Evolutionary conservation across 2,888 invertebrate species (phyloP).

Genomic region (Eupithecia exiguata): DNA sequence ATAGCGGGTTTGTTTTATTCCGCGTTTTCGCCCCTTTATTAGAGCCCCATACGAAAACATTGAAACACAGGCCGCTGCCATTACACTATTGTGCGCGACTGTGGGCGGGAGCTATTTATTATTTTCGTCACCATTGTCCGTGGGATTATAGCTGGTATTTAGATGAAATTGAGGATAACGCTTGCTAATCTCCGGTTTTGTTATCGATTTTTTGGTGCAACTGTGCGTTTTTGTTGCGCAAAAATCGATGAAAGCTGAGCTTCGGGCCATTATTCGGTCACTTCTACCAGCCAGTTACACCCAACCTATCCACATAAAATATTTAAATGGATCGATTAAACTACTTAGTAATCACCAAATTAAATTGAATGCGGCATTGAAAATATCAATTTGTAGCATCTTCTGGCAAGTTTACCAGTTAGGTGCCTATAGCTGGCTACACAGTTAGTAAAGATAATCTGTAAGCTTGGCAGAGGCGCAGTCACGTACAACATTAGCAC

Average conservation of each 20-base stretch:
- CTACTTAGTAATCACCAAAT: slow-evolving; percentile 22
- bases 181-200: slow-evolving; percentile 73
- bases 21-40: slow-evolving; percentile 69
- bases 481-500: slow-evolving; percentile 71
- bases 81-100: slow-evolving; percentile 54
- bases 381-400: slow-evolving; percentile 42
- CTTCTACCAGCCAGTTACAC: not conserved
- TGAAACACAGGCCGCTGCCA: slow-evolving; percentile 59
- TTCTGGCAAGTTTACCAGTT: slow-evolving; percentile 41
- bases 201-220: slow-evolving; percentile 67
- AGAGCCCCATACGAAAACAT: slow-evolving; percentile 77
- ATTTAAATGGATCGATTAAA: not conserved
- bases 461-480: slow-evolving; percentile 45
- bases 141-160: slow-evolving; percentile 80
- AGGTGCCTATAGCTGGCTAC: slow-evolving; percentile 23
- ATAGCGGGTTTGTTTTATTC: slow-evolving; percentile 72
- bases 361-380: slow-evolving; percentile 38
- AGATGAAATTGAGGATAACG: slow-evolving; percentile 83
- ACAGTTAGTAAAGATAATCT: slow-evolving; percentile 37
- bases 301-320: not conserved
- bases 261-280: not conserved
- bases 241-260: slow-evolving; percentile 11
- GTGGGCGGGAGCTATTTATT: slow-evolving; percentile 80
- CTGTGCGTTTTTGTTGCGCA: slow-evolving; percentile 38
- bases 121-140: slow-evolving; percentile 82